Evolutionary conservation across 2,113 vertebrate species (phyloP).

Genomic region (Malurus melanocephalus): DNA sequence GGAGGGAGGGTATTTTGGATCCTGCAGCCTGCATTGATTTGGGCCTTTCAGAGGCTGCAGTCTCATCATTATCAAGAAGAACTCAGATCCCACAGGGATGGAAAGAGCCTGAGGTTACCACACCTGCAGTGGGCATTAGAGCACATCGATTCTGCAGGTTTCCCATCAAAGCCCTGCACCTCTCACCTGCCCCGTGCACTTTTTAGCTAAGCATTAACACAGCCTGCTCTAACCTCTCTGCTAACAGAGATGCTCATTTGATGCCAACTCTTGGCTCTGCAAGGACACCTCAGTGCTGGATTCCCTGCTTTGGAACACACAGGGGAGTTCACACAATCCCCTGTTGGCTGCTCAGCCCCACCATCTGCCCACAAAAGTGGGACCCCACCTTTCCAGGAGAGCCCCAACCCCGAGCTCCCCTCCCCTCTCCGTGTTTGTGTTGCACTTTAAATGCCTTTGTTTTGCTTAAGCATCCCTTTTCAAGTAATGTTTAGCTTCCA

Average conservation of each 20-base stretch:
- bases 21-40: not conserved
- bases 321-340: not conserved
- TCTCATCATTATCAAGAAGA: not conserved
- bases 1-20: not conserved
- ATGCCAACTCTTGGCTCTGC: not conserved
- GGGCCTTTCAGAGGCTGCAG: not conserved
- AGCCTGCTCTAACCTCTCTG: not conserved
- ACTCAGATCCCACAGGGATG: not conserved
- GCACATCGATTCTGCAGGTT: not conserved
- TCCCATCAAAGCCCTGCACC: not conserved
- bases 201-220: not conserved
- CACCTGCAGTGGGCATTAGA: rapidly evolving
- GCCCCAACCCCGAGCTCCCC: not conserved
- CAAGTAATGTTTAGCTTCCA: slow-evolving; percentile 75
- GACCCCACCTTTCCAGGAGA: not conserved
- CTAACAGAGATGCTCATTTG: not conserved
- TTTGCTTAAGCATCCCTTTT: slow-evolving; percentile 70
- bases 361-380: rapidly evolving
- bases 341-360: not conserved
- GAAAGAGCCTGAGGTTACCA: not conserved
- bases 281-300: not conserved
- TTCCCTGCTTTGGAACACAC: not conserved
- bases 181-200: not conserved
- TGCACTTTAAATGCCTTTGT: slow-evolving; percentile 62
- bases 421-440: slow-evolving; percentile 19